Base-by-base conservation (phyloP, 2,888 invertebrate species). In the Vesta saturnalis region DNA sequence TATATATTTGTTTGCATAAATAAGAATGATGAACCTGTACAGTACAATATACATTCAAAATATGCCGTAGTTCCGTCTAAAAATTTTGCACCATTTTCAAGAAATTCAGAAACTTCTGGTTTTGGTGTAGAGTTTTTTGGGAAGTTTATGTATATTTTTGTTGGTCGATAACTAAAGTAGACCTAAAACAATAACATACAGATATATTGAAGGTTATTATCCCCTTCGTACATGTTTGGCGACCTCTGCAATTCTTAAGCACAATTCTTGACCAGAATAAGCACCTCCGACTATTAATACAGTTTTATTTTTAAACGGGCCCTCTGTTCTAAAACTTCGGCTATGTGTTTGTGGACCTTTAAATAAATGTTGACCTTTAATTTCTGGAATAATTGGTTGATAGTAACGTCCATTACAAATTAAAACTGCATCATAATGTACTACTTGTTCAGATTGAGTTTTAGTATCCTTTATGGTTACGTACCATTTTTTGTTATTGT, bases 21-120 rank as follows among this genome's bases (percentile, higher is more conserved):
- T 21, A 10, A 10, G 8, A 23, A 8, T 21, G 69, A 75, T n/a
- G n/a, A 82, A 87, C 92, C 92, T 78, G 94, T 94, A 78, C 92
- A 92, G 78, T 89, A 88, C 71, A 94, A 85, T 15, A 93, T 85
- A 15, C 86, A 86, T 77, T 94, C 92, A 12, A 89, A 85, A 12
- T 86, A 84, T 72, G 89, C 87, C 66, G 82, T 84, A 0, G 86
- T 86, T 19, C 86, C 90, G 78, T 93, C 91, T 23, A 84, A 79
- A 73, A 94, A 90, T 19, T 85, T 73, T 6, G 89, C 89, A 1
- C 86, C 86, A 19, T 85, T 85, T 0, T 82, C 77, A 0, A 85
- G 83, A 58, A 90, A 85, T 47, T 82, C 79, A 65, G 82, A 81
- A 0, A 90, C 84, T 22, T 88, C 88, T 0, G 87, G 85, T 73